These are phyloP conservation scores for Chrysopa pallens DNA, from an alignment of 1,140 invertebrate genomes.

Conservation along the genomic window DNA sequence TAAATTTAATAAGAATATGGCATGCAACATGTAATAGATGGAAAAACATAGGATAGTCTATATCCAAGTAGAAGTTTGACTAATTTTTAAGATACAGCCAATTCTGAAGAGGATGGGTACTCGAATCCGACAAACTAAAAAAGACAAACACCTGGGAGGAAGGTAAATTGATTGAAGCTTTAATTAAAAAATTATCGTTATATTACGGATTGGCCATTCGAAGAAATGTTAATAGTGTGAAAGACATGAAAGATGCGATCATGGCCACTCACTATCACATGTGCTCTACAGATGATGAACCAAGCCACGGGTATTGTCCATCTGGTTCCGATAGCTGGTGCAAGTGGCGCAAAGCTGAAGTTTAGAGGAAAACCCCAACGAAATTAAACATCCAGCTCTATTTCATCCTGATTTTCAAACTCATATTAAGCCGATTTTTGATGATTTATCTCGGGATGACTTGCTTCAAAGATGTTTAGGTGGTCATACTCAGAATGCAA, in stretches of 20 bases:
- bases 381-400: conserved; percentile 4
- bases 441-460: conserved; percentile 8
- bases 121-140: no score
- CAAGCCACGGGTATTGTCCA: conserved; percentile 12
- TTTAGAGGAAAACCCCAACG: conserved; percentile 5
- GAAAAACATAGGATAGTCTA: no score
- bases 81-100: no score
- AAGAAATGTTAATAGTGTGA: conserved; percentile 10
- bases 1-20: no score
- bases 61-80: no score
- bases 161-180: not conserved
- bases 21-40: no score
- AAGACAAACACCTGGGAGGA: not conserved
- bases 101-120: no score
- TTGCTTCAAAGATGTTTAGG: conserved; percentile 9
- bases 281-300: conserved; percentile 14
- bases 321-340: conserved; percentile 11
- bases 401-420: conserved; percentile 6
- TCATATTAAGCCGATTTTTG: conserved; percentile 9
- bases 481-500: conserved; percentile 8
- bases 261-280: conserved; percentile 17
- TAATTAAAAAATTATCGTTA: not conserved
- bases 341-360: conserved; percentile 7
- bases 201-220: not conserved
- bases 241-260: conserved; percentile 17